Evolutionary conservation across 2,113 vertebrate genomes (phyloP).

Genomic region (Microtus oregoni): DNA sequence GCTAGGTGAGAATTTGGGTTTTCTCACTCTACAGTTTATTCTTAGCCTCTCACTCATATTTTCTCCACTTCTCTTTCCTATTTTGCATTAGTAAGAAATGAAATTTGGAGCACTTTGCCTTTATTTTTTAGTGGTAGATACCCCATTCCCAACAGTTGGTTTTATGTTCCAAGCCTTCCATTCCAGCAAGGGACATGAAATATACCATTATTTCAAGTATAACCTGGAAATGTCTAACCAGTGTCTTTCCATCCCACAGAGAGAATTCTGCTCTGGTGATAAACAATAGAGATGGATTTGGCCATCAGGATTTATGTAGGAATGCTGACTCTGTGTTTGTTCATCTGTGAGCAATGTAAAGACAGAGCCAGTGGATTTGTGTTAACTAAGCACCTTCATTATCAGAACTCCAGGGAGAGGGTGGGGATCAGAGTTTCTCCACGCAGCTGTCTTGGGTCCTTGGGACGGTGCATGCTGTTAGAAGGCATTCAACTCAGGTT

Average conservation of each 20-base stretch:
- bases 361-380: conserved; percentile 73
- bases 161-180: not conserved
- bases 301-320: not conserved
- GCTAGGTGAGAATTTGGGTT: not conserved
- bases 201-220: not conserved
- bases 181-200: not conserved
- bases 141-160: not conserved
- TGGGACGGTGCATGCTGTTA: conserved; percentile 72
- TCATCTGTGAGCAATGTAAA: conserved; percentile 71
- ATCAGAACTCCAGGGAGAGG: conserved; percentile 78
- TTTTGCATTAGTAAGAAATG: not conserved
- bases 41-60: not conserved
- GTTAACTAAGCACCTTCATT: conserved; percentile 79
- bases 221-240: not conserved
- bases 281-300: conserved; percentile 38
- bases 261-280: conserved; percentile 46
- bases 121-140: not conserved
- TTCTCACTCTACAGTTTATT: not conserved
- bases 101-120: not conserved
- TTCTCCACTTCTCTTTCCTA: not conserved
- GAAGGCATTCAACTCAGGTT: conserved; percentile 68
- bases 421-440: conserved; percentile 64
- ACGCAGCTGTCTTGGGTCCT: conserved; percentile 75
- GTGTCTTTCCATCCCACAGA: not conserved
- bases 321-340: conserved; percentile 55